Base-by-base conservation (phyloP, 2,113 vertebrate species). In the Podilymbus podiceps region DNA sequence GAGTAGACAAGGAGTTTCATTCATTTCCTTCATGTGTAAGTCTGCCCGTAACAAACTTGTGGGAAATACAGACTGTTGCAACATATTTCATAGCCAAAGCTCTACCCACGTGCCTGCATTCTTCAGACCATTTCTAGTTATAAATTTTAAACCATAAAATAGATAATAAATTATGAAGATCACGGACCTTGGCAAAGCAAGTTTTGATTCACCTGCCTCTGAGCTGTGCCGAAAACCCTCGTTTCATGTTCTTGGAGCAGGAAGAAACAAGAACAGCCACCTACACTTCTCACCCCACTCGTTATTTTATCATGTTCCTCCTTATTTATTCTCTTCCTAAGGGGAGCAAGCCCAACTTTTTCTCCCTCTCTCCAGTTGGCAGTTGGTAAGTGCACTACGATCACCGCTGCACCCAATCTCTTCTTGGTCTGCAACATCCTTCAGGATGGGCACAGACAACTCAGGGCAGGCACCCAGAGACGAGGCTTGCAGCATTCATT, bases 101-200 rank as follows among this genome's bases (percentile, higher is more conserved):
- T 16, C n/a, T 60, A 35, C 62, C 33, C 69, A 42, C 8, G 21
- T 5, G 24, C 8, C 52, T 19, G 55, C 38, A 3, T 42, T 33
- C 13, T 15, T 13, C 16, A 5, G 47, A 3, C 24, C 53, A 27
- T 21, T 74, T 66, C 74, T 35, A 6, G 8, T 2, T 46, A 38
- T 6, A 17, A 24, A 58, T 64, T 49, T 69, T 40, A 25, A 92
- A 78, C 5, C 15, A 11, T 3, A 7, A 18, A 74, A 74, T 47
- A 53, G 30, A 47, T 5, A 59, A 16, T 2, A 52, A 69, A 50
- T 46, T 21, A 53, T 9, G 19, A 42, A 33, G 9, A 72, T 6
- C 12, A 16, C 0, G 10, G 56, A 28, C 2, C 9, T 30, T 8
- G 28, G 64, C 58, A 87, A 17, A 62, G 33, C 0, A 3, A 67